phyloP scores from a whole-genome alignment of 1,140 invertebrate species.

The Delia radicum region DNA sequence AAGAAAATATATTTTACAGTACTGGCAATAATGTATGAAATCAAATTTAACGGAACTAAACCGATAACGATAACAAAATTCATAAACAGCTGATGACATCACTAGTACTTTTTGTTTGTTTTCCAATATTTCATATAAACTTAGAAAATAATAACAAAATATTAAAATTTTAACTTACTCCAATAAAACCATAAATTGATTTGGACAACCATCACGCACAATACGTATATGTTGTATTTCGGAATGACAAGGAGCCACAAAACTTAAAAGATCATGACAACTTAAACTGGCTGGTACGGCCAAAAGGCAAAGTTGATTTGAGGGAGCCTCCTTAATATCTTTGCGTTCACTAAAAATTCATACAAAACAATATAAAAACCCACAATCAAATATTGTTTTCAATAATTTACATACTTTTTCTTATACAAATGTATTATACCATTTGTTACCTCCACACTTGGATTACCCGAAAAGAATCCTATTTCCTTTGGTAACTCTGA shows the following conservation, averaged over 20 bases:
- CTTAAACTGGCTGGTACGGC: slow-evolving; percentile 91
- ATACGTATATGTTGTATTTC: slow-evolving; percentile 91
- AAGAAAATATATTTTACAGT: too few relatives aligned
- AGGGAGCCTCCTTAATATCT: slow-evolving; percentile 70
- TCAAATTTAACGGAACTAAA: too few relatives aligned
- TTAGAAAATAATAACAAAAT: too few relatives aligned
- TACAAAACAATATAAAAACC: not conserved
- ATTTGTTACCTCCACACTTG: slow-evolving; percentile 93
- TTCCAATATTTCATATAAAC: too few relatives aligned
- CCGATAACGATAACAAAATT: too few relatives aligned
- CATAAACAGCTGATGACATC: too few relatives aligned
- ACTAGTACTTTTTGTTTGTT: too few relatives aligned
- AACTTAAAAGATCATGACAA: slow-evolving; percentile 91
- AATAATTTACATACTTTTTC: slow-evolving; percentile 71
- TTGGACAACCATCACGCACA: slow-evolving; percentile 81
- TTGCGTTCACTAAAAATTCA: slow-evolving; percentile 60
- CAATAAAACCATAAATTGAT: slow-evolving; percentile 96
- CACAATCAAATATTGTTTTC: not conserved
- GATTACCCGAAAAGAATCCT: slow-evolving; percentile 94
- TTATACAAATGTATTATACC: slow-evolving; percentile 96
- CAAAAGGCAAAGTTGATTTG: slow-evolving; percentile 82
- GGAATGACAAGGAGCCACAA: slow-evolving; percentile 88
- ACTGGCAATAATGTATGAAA: too few relatives aligned
- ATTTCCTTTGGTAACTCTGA: slow-evolving; percentile 63
- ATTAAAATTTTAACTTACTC: too few relatives aligned